Base-by-base conservation (phyloP, 2,797 vertebrate species). In the Neosilurus hyrtlii region DNA sequence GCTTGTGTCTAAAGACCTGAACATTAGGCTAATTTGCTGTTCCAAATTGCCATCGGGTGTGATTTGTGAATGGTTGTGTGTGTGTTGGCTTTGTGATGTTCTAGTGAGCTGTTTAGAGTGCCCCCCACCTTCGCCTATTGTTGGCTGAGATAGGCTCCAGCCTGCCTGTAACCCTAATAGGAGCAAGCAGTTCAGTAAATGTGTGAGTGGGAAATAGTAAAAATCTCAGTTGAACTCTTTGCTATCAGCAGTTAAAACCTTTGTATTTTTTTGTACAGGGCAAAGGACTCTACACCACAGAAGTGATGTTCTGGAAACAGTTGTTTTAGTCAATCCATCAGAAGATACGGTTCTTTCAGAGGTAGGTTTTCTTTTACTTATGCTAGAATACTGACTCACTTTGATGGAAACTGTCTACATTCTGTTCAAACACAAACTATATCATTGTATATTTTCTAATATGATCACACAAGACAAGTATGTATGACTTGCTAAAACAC, bases 211-310 rank as follows among this genome's bases (percentile, higher is more conserved):
- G 43, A 4, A 43, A 43, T 43, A 43, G 43, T 43, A 43, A 43
- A 8, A 4, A 43, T 3, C 1, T 26, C 24, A 14, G 12, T 30
- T 11, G 5, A 65, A 26, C 24, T 30, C 11, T 26, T 65, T 26
- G n/a, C 61, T 24, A 35, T 57, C 37, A 6, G 76, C 15, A 51
- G 59, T 77, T 22, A 86, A 84, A 79, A 37, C 9, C 0, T 67
- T 37, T 70, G 15, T 75, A 35, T 86, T 12, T 86, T 82, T 90
- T 65, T 82, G 30, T 89, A 24, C 91, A 99, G 98, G 98, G 91
- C 96, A 99, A 92, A 96, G 97, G 94, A 99, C 95, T 85, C 96
- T 99, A 57, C 96, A 96, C 91, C 96, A 99, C 92, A 95, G 89
- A 85, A 98, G 96, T 86, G 95, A 98, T 92, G 94, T 93, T 82